phyloP scores from a whole-genome alignment of 2,113 vertebrate genomes.

The Podarcis raffonei region DNA sequence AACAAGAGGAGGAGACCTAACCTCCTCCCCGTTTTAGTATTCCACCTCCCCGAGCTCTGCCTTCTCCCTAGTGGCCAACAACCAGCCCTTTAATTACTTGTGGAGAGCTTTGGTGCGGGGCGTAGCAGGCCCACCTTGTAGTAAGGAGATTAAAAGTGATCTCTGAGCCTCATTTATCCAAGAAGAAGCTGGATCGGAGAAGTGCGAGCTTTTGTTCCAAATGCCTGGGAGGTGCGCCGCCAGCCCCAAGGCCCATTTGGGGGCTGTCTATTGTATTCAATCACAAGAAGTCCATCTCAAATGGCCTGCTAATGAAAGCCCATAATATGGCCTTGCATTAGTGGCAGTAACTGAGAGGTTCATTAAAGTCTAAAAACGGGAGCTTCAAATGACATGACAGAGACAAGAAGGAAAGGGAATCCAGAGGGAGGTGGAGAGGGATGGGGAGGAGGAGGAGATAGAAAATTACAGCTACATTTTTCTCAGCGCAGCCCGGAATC shows the following conservation, averaged over 20 bases:
- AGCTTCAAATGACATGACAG: slow-evolving; percentile 9
- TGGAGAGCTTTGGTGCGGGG: not conserved
- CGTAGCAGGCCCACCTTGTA: not conserved
- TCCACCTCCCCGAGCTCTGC: not conserved
- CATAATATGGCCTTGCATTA: not conserved
- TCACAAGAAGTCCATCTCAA: not conserved
- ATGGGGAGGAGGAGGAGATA: not conserved
- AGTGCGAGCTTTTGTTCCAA: not conserved
- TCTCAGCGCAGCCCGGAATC: not conserved
- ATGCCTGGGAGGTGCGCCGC: not conserved
- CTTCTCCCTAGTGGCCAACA: not conserved
- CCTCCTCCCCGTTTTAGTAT: not conserved
- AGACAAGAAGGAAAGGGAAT: not conserved
- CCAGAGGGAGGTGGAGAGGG: not conserved
- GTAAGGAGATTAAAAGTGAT: not conserved
- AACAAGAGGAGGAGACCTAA: not conserved
- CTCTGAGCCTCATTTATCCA: slow-evolving; percentile 11
- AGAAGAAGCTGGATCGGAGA: not conserved
- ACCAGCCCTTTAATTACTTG: not conserved
- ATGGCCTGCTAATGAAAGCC: not conserved
- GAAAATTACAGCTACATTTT: not conserved
- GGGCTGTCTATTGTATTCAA: not conserved
- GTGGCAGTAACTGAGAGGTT: slow-evolving; percentile 1
- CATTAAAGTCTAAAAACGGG: slow-evolving; percentile 20
- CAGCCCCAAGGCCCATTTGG: not conserved